Evolutionary conservation across 2,797 vertebrate genomes (phyloP).

Genomic region (Triplophysa yarkandensis): DNA sequence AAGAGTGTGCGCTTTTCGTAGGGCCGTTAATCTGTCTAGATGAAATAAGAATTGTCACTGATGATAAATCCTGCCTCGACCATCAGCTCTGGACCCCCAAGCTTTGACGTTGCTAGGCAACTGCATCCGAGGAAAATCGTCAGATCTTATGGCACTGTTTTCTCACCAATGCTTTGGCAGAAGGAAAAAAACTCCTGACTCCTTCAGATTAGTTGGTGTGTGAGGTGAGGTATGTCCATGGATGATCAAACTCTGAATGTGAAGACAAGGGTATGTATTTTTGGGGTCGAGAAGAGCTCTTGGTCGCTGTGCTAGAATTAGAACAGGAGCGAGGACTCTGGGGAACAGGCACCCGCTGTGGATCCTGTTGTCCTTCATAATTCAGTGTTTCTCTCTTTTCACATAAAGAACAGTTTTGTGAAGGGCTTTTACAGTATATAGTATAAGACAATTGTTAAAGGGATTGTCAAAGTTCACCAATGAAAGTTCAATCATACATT

Average conservation of each 20-base stretch:
- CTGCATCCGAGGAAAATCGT: conserved; percentile 77
- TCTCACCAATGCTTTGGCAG: conserved; percentile 66
- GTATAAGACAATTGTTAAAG: background rate
- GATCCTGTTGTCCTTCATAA: background rate
- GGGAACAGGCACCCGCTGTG: background rate
- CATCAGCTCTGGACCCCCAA: conserved; percentile 74
- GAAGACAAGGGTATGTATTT: conserved; percentile 6
- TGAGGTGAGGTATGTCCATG: conserved; percentile 37
- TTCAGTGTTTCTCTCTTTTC: background rate
- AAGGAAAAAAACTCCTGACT: conserved; percentile 58
- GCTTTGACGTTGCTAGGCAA: conserved; percentile 84
- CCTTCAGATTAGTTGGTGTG: conserved; percentile 51
- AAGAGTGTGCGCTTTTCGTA: conserved; percentile 61
- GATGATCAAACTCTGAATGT: conserved; percentile 30
- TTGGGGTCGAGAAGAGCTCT: background rate
- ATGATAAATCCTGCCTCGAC: conserved; percentile 71
- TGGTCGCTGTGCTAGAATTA: conserved; percentile 11
- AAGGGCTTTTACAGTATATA: conserved; percentile 2
- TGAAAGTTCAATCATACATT: no score
- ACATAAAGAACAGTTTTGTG: background rate
- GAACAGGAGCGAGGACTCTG: background rate
- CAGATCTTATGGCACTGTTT: conserved; percentile 70
- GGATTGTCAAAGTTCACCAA: no score
- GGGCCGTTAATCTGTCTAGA: conserved; percentile 81
- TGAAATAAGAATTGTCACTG: conserved; percentile 77